These are phyloP conservation scores for Melolontha melolontha DNA, from an alignment of 2,888 invertebrate genomes.

Conservation along the genomic window DNA sequence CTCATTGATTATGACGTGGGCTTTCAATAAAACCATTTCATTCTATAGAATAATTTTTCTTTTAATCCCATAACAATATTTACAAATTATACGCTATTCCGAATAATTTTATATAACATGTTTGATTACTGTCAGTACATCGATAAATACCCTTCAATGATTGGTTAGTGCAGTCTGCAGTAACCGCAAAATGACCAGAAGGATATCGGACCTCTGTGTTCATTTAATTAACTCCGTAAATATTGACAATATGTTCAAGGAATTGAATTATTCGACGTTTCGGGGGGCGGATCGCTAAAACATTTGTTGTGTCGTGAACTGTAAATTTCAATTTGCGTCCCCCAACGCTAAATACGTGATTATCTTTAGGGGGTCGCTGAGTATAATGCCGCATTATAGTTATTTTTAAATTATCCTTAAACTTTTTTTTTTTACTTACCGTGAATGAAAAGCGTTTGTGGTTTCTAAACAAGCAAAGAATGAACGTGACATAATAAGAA, in stretches of 20 bases:
- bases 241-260: conserved; percentile 28
- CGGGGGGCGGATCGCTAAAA: conserved; percentile 9
- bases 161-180: conserved; percentile 15
- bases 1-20: too few species aligned
- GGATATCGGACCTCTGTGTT: conserved; percentile 17
- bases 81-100: too few species aligned
- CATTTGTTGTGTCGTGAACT: conserved; percentile 35
- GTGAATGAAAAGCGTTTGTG: too few species aligned
- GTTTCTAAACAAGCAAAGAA: too few species aligned
- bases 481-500: too few species aligned
- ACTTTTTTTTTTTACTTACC: background rate
- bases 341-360: conserved; percentile 3
- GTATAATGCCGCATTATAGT: conserved; percentile 11
- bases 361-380: background rate
- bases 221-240: conserved; percentile 28
- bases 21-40: too few species aligned
- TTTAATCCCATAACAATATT: too few species aligned
- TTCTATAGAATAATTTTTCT: too few species aligned
- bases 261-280: conserved; percentile 18
- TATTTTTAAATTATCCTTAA: conserved; percentile 9
- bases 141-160: conserved; percentile 8
- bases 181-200: conserved; percentile 34
- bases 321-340: conserved; percentile 30
- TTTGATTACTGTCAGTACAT: conserved; percentile 20
- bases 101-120: background rate